Conservation (phyloP, 2,888 invertebrate genomes). For the Lutraria lutraria region DNA sequence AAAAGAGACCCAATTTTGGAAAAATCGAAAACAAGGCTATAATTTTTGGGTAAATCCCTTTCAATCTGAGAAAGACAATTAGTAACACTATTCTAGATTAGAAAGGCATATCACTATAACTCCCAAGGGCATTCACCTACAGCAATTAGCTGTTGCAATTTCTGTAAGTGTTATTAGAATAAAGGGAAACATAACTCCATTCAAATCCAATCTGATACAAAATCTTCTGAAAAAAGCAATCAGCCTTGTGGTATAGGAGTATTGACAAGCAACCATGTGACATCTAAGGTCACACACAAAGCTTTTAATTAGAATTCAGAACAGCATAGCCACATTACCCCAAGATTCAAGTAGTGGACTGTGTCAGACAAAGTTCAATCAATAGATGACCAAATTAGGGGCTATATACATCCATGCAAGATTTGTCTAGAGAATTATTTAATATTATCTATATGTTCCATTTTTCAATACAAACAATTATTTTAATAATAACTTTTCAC, state of each 20-base stretch:
- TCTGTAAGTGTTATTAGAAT: background rate
- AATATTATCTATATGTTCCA: no score
- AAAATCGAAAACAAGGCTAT: no score
- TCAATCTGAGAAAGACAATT: conserved; percentile 13
- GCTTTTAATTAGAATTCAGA: background rate
- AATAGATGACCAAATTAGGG: background rate
- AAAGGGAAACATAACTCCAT: background rate
- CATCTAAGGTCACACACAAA: conserved; percentile 4
- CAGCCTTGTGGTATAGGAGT: background rate
- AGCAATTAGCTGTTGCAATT: background rate
- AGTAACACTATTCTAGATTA: background rate
- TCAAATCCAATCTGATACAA: background rate
- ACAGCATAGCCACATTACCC: background rate
- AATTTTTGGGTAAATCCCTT: background rate
- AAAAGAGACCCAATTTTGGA: conserved; percentile 1
- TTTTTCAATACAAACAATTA: no score
- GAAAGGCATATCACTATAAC: conserved; percentile 12
- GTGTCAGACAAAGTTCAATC: background rate
- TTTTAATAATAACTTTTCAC: no score
- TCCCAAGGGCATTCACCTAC: background rate
- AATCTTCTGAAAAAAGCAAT: background rate
- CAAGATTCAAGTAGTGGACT: background rate
- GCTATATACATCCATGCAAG: background rate
- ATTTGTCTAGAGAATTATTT: background rate
- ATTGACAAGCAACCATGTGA: background rate